Evolutionary conservation across 2,888 invertebrate species (phyloP).

Genomic region (Dione vanillae): DNA sequence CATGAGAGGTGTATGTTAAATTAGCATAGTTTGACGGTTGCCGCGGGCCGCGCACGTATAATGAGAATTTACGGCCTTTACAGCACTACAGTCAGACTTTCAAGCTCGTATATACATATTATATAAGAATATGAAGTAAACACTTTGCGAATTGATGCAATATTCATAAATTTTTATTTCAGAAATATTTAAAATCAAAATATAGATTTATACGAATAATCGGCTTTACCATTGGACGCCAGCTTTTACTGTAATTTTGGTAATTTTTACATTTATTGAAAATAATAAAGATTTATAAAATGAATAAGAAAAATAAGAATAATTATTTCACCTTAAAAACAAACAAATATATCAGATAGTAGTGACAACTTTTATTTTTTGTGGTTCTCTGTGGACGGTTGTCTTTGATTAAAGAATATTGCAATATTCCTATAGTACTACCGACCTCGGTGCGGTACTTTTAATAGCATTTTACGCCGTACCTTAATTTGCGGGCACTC

Average conservation of each 20-base stretch:
- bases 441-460: conserved; percentile 30
- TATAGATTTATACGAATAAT: not conserved
- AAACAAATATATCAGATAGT: not conserved
- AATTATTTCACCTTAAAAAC: too few species aligned
- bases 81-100: conserved; percentile 53
- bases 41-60: conserved; percentile 56
- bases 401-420: conserved; percentile 14
- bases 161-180: conserved; percentile 22
- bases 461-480: conserved; percentile 36
- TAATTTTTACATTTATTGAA: too few species aligned
- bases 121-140: conserved; percentile 33
- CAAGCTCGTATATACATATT: conserved; percentile 49
- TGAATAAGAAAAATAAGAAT: too few species aligned
- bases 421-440: not conserved
- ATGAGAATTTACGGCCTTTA: conserved; percentile 69
- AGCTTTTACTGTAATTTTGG: too few species aligned
- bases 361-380: not conserved
- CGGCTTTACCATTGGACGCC: too few species aligned
- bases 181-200: conserved; percentile 8
- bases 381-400: not conserved
- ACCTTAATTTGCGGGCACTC: conserved; percentile 38
- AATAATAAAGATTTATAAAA: too few species aligned
- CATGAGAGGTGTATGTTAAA: conserved; percentile 62
- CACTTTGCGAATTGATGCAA: conserved; percentile 18
- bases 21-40: conserved; percentile 71